phyloP scores from a whole-genome alignment of 64 coral and sea anemone species.

The Montipora capricornis region DNA sequence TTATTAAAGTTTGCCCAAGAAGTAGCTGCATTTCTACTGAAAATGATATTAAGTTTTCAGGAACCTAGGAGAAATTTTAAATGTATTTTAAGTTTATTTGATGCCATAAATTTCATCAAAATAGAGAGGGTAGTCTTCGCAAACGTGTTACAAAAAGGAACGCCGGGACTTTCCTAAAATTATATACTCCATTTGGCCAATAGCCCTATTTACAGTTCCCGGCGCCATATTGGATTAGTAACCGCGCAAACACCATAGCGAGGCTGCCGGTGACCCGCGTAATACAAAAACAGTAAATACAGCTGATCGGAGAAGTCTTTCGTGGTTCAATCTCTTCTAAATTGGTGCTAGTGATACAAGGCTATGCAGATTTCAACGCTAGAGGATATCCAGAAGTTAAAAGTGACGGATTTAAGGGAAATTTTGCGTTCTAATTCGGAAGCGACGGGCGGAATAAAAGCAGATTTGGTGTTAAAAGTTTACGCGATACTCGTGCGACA shows the following conservation, averaged over 20 bases:
- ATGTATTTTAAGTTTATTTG: not conserved
- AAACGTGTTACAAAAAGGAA: not conserved
- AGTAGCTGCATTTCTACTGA: not conserved
- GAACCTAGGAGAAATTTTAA: not conserved
- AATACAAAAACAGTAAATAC: too few relatives aligned
- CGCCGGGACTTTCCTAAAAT: not conserved
- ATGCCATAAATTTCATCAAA: not conserved
- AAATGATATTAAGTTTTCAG: not conserved
- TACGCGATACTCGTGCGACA: slow-evolving; percentile 16
- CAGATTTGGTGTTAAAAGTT: slow-evolving; percentile 33
- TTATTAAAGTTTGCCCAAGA: not conserved
- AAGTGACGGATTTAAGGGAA: slow-evolving; percentile 15
- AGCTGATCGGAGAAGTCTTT: not conserved
- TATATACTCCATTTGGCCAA: not conserved
- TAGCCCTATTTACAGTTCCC: slow-evolving; percentile 53
- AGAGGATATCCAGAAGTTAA: slow-evolving; percentile 39
- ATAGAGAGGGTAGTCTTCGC: not conserved
- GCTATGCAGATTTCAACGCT: slow-evolving; percentile 23
- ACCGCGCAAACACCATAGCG: slow-evolving; percentile 26
- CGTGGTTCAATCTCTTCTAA: slow-evolving; percentile 15
- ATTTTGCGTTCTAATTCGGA: slow-evolving; percentile 39
- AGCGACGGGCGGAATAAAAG: slow-evolving; percentile 30
- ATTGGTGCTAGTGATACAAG: slow-evolving; percentile 14
- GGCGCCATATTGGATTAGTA: slow-evolving; percentile 58
- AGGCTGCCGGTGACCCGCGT: slow-evolving; percentile 10